Evolutionary conservation across 30 jellyfish, hydroid and myxozoan genomes (phyloP), one percentile per base, ranked within the genome.

Genomic region (Clytia hemisphaerica): DNA sequence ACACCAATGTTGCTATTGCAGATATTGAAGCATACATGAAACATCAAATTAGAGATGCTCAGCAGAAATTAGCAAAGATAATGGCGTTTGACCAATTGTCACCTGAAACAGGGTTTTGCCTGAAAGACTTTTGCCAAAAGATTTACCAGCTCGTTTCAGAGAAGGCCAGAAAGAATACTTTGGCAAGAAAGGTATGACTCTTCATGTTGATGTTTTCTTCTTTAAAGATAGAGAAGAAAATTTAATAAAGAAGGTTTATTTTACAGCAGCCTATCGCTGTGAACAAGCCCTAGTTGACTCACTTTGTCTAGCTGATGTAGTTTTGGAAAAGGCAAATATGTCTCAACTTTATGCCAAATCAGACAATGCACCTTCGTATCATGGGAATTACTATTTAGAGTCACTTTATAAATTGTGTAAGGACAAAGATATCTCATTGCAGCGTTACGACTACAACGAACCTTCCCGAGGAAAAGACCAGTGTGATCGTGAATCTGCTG

Each of bases 401-500:
- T 2, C 44, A 9, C 70, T 57, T 12, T n/a, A 57, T 21, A 6
- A 57, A 45, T 57, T 57, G 33, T 57, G 70, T 21, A 26, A 57
- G 30, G 70, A 33, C 19, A 57, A 57, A n/a, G 38, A 31, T 9
- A 14, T 57, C 14, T 22, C 25, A 16, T 30, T 57, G 33, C 27
- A 21, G 16, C 70, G 70, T 22, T 57, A 57, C 33, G 70, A 57
- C 30, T 57, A 57, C 51, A 57, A 57, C 51, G 70, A 57, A 57
- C 54, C 70, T 33, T 57, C 38, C 51, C 42, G 70, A 5, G 70
- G 70, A 21, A 57, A 21, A 33, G 70, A 57, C 30, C 70, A 57
- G 70, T 57, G 70, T 57, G 70, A 57, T 57, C 70, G 70, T 57
- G 70, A 57, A 33, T 21, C 44, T 7, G 70, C 70, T 57, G 70